These are phyloP conservation scores for Lypha dubia DNA, from an alignment of 2,888 invertebrate genomes.

Conservation along the genomic window DNA sequence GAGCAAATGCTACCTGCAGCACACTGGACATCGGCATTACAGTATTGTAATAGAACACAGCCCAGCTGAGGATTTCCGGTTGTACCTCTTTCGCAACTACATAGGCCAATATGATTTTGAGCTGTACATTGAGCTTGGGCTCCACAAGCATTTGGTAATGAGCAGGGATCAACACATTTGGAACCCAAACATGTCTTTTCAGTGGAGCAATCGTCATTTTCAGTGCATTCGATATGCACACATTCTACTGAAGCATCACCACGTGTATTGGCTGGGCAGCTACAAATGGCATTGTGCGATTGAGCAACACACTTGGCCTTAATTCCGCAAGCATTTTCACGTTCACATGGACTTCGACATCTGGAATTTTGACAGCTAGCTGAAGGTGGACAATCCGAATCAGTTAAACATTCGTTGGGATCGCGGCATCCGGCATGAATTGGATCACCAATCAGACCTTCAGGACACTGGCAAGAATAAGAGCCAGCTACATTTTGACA, in stretches of 20 bases:
- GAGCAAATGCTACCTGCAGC: constrained; percentile 92
- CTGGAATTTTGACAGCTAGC: constrained; percentile 90
- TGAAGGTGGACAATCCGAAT: constrained; percentile 90
- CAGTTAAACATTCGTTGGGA: constrained; percentile 92
- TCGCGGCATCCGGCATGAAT: constrained; percentile 88
- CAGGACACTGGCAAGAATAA: constrained; percentile 90
- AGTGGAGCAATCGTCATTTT: constrained; percentile 89
- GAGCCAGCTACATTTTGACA: constrained; percentile 92
- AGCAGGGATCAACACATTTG: constrained; percentile 92
- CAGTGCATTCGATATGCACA: constrained; percentile 89
- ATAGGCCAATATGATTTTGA: constrained; percentile 91
- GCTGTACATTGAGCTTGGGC: constrained; percentile 90
- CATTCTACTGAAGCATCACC: constrained; percentile 91
- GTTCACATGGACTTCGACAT: constrained; percentile 91
- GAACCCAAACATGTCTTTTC: constrained; percentile 90
- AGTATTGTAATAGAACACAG: constrained; percentile 92
- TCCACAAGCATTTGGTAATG: constrained; percentile 92
- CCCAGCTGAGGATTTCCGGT: constrained; percentile 94
- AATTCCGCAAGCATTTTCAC: constrained; percentile 87
- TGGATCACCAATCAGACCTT: constrained; percentile 91
- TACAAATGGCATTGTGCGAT: constrained; percentile 89
- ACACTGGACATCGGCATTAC: constrained; percentile 91
- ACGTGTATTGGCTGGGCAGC: constrained; percentile 89
- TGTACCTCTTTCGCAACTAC: constrained; percentile 92
- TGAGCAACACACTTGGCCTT: constrained; percentile 90